Base-by-base conservation (phyloP, 1,140 invertebrate genomes). In the Megathymus violae region DNA sequence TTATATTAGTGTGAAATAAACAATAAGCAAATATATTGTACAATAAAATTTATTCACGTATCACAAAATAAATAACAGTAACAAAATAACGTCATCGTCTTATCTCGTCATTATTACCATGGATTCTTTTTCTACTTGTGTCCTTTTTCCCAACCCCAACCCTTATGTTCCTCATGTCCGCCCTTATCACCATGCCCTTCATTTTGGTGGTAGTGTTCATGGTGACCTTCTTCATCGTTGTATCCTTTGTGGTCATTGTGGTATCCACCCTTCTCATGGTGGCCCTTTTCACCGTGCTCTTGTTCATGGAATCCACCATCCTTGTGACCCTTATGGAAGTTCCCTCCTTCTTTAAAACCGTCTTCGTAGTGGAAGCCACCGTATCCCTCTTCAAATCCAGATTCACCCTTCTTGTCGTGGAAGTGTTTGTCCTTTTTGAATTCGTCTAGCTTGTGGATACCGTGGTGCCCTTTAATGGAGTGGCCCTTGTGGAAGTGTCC, bases 361-460 rank as follows among this genome's bases (percentile, higher is more conserved):
- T 94, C 94, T 66, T 94, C 92, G 31, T 94, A 92, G 61, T 95
- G 93, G 71, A 93, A 92, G 36, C 93, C 92, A 0, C 94, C 95
- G 68, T 95, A 93, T 15, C 91, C 89, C 72, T 93, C 92, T 72
- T 95, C 94, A 59, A 94, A 93, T 1, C 95, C 95, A n/a, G 94
- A 94, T 47, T 95, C 95, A 61, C 96, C 94, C 70, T 93, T 93
- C 71, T 96, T 95, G 40, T 96, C 95, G 70, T 96, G 96, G 89
- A 95, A 96, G 52, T 89, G 87, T 51, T 88, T 89, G 62, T 88
- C 83, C 59, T 90, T 90, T 65, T 90, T 90, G 66, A 94, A 95
- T 74, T 96, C 95, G 69, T 96, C 95, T 84, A 89, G 56, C 76
- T 95, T 96, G 80, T 96, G 95, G 27, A 95, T 93, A 64, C 94